Evolutionary conservation across 2,113 vertebrate genomes (phyloP).

Genomic region (Paramisgurnus dabryanus): DNA sequence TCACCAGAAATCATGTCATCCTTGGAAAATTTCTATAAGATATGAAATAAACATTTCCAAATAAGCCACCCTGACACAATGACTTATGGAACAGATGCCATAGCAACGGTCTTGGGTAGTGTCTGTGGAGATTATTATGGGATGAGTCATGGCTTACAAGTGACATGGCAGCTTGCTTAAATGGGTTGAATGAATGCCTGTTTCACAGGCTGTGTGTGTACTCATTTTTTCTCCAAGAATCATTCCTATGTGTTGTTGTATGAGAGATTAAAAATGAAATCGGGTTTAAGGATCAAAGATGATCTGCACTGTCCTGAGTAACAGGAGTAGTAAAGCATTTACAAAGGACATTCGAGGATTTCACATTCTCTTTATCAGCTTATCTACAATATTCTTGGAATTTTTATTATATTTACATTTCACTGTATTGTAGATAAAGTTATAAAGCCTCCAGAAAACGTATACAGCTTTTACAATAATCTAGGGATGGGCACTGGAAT

Average conservation of each 20-base stretch:
- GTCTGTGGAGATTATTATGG: conserved; percentile 72
- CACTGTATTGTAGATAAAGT: neutral
- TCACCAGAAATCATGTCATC: conserved; percentile 22
- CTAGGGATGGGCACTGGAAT: no score
- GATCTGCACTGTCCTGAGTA: conserved; percentile 53
- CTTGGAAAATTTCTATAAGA: conserved; percentile 19
- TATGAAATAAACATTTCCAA: conserved; percentile 43
- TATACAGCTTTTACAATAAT: no score
- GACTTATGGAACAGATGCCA: conserved; percentile 71
- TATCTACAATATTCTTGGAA: neutral
- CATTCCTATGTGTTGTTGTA: conserved; percentile 56
- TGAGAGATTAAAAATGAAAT: conserved; percentile 64
- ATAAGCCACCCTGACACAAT: conserved; percentile 27
- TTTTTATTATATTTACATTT: neutral
- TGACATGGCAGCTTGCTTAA: conserved; percentile 44
- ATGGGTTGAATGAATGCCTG: conserved; percentile 44
- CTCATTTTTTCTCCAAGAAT: conserved; percentile 36
- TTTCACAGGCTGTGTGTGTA: conserved; percentile 28
- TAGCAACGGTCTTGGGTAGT: conserved; percentile 72
- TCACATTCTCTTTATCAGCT: conserved; percentile 13
- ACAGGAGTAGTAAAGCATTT: conserved; percentile 57
- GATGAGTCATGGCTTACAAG: conserved; percentile 68
- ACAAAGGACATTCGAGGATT: conserved; percentile 39
- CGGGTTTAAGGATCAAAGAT: conserved; percentile 49
- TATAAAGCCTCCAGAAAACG: neutral